These are phyloP conservation scores for Styela plicata DNA, from an alignment of 23 tunicate genomes.

Conservation along the genomic window DNA sequence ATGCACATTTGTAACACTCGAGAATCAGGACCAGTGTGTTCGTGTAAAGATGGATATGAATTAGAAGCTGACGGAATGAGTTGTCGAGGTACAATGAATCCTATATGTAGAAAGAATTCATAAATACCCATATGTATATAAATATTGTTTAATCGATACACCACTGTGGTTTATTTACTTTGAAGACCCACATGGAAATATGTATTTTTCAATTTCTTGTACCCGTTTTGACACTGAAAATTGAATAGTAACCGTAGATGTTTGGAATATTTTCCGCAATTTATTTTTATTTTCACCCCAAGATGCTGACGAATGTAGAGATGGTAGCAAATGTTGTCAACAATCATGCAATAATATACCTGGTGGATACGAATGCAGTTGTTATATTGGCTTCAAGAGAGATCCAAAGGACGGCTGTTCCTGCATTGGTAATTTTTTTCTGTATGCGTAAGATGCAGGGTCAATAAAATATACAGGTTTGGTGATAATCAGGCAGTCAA, in stretches of 20 bases:
- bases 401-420: slow-evolving; percentile 54
- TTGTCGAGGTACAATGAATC: slow-evolving; percentile 92
- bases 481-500: too few species aligned
- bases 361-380: slow-evolving; percentile 91
- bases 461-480: too few species aligned
- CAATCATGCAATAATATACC: slow-evolving; percentile 87
- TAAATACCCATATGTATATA: too few species aligned
- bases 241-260: too few species aligned
- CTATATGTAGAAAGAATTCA: too few species aligned
- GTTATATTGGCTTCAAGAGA: slow-evolving; percentile 59
- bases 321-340: slow-evolving; percentile 74
- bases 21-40: slow-evolving; percentile 46
- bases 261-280: too few species aligned
- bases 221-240: too few species aligned
- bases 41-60: slow-evolving; percentile 76
- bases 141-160: too few species aligned
- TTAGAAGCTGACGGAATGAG: slow-evolving; percentile 87
- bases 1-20: slow-evolving; percentile 81
- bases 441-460: too few species aligned
- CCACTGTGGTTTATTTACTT: too few species aligned
- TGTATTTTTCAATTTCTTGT: too few species aligned
- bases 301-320: slow-evolving; percentile 92
- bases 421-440: slow-evolving; percentile 61
- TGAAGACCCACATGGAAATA: too few species aligned
- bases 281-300: background rate